phyloP scores from a whole-genome alignment of 2,113 vertebrate genomes.

The Vimba vimba region DNA sequence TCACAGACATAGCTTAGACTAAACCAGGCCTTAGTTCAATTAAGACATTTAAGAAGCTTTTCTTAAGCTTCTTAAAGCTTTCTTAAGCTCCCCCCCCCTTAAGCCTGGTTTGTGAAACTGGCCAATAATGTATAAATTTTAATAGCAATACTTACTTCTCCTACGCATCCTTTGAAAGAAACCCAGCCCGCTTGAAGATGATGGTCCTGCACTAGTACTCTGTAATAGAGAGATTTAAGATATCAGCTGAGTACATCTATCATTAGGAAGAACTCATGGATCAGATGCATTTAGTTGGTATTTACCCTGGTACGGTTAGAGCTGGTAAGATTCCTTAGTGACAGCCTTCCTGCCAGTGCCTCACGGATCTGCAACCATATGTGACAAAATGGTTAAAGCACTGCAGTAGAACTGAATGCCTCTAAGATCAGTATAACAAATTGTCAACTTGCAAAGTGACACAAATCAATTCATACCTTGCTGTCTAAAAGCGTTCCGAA shows the following conservation, averaged over 20 bases:
- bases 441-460: neutral
- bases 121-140: too few species aligned
- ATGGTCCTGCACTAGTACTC: conserved; percentile 13
- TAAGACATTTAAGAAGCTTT: too few species aligned
- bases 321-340: conserved; percentile 18
- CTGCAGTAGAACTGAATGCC: neutral
- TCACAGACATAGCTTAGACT: too few species aligned
- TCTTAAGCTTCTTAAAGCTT: too few species aligned
- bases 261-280: neutral
- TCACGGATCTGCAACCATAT: conserved; percentile 24
- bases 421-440: neutral
- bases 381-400: neutral
- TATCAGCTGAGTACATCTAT: neutral
- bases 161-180: conserved; percentile 2
- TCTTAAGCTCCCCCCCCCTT: too few species aligned
- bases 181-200: neutral
- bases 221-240: neutral
- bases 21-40: too few species aligned
- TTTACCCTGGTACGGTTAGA: conserved; percentile 42
- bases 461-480: conserved; percentile 61
- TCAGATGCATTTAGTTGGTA: neutral
- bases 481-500: conserved; percentile 71
- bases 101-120: too few species aligned
- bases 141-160: conserved; percentile 33
- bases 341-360: conserved; percentile 6